Conservation (phyloP, 2,888 invertebrate species). For the Thysanoteuthis rhombus region DNA sequence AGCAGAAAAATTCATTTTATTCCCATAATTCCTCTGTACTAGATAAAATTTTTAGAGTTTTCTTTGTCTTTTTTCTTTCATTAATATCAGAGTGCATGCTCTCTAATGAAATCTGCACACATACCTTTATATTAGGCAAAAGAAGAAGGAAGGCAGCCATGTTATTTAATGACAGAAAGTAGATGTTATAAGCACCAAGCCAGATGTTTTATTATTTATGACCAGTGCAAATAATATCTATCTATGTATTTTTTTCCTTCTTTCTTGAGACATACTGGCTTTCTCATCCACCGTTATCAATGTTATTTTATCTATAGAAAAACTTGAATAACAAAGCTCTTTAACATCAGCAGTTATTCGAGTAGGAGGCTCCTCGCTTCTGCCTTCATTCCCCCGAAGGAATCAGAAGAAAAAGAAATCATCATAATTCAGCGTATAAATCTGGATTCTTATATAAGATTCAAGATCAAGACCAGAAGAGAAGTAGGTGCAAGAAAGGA, state of each 20-base stretch:
- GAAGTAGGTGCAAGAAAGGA: neutral
- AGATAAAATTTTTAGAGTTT: no score
- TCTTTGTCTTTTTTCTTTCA: no score
- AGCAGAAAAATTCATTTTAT: no score
- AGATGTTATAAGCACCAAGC: no score
- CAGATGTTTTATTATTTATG: neutral
- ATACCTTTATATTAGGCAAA: no score
- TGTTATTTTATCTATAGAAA: neutral
- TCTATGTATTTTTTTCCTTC: neutral
- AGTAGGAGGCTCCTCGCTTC: neutral
- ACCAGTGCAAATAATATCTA: neutral
- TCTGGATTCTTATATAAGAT: neutral
- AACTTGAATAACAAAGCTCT: neutral
- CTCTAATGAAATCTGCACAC: no score
- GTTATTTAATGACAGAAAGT: no score
- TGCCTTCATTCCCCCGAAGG: neutral
- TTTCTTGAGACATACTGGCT: neutral
- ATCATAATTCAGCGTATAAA: neutral
- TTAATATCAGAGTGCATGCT: no score
- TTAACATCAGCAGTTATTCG: neutral
- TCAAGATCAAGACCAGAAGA: slow-evolving; percentile 12
- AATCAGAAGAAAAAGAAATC: neutral
- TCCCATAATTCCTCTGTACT: no score
- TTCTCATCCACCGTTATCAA: neutral
- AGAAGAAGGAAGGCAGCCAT: no score